Evolutionary conservation across 2,888 invertebrate species (phyloP).

Genomic region (Archips xylosteana): DNA sequence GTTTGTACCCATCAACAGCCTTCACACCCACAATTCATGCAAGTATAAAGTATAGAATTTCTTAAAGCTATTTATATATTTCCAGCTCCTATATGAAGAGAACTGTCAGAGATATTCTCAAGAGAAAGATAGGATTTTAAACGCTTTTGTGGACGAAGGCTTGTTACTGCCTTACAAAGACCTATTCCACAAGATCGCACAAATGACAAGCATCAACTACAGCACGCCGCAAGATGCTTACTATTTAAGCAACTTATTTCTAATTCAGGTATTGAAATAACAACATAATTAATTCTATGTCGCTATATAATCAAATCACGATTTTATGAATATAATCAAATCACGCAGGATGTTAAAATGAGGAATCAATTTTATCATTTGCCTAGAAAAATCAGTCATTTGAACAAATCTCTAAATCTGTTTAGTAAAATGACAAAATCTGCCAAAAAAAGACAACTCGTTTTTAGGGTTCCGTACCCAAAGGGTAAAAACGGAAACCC

Average conservation of each 20-base stretch:
- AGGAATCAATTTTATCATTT: too few species aligned
- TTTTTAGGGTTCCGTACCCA: too few species aligned
- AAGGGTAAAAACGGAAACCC: too few species aligned
- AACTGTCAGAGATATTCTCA: constrained; percentile 78
- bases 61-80: constrained; percentile 37
- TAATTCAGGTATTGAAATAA: constrained; percentile 70
- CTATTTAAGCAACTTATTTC: constrained; percentile 76
- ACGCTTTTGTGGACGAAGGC: constrained; percentile 74
- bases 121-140: constrained; percentile 75
- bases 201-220: constrained; percentile 79
- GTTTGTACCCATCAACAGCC: too few species aligned
- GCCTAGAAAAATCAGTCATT: too few species aligned
- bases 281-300: neutral
- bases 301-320: neutral
- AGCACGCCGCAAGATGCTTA: constrained; percentile 80
- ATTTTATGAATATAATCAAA: neutral
- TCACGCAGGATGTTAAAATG: too few species aligned
- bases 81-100: constrained; percentile 77
- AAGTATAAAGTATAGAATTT: neutral
- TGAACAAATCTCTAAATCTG: too few species aligned
- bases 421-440: too few species aligned
- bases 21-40: too few species aligned
- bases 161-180: constrained; percentile 74
- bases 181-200: constrained; percentile 75
- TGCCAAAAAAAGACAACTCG: too few species aligned